These are phyloP conservation scores for Buceros bicornis DNA, from an alignment of 2,797 vertebrate genomes.

Conservation along the genomic window DNA sequence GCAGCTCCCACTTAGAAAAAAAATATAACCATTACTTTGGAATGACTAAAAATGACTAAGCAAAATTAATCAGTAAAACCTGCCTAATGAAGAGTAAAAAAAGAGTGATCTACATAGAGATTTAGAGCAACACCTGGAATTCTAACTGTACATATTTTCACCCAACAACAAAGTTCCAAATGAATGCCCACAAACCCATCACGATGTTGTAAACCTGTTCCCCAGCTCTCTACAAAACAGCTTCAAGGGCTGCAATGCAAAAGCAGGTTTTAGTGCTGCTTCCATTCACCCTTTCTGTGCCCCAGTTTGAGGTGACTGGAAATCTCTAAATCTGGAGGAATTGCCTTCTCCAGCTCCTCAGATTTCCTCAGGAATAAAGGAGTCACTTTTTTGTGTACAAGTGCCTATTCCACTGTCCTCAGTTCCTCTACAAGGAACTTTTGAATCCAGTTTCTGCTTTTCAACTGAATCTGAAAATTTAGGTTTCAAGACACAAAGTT, in stretches of 20 bases:
- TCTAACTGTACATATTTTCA: not conserved
- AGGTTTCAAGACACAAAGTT: not conserved
- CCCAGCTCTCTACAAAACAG: not conserved
- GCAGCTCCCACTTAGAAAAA: not conserved
- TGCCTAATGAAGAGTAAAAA: not conserved
- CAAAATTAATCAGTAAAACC: not conserved
- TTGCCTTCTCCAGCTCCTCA: not conserved
- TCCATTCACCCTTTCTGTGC: not conserved
- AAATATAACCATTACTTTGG: not conserved
- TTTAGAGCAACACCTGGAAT: not conserved
- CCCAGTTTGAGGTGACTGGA: not conserved
- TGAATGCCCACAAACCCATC: not conserved
- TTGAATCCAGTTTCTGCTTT: not conserved
- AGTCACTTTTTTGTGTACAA: not conserved
- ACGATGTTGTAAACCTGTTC: not conserved
- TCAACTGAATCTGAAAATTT: not conserved
- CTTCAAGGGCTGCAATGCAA: not conserved
- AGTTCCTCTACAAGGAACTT: constrained; percentile 16
- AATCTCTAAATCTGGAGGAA: not conserved
- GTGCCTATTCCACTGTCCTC: constrained; percentile 1
- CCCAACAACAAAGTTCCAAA: not conserved
- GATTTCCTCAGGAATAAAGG: not conserved
- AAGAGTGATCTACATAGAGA: not conserved
- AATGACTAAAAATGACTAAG: not conserved
- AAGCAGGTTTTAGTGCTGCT: not conserved